Conservation (phyloP, 2,888 invertebrate genomes). For the Lapara coniferarum region DNA sequence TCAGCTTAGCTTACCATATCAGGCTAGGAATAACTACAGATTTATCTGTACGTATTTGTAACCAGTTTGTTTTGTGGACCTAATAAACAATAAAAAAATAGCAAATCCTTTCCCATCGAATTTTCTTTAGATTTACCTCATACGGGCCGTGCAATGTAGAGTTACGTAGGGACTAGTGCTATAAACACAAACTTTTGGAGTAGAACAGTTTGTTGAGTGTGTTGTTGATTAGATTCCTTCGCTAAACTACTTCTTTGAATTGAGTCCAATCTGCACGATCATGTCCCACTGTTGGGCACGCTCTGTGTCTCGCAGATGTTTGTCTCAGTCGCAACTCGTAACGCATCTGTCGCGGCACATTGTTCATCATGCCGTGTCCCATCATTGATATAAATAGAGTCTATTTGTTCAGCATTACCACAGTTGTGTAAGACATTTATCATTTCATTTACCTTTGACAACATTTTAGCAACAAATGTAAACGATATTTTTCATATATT, state of each 20-base stretch:
- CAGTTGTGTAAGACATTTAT: slow-evolving; percentile 13
- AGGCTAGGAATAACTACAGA: background rate
- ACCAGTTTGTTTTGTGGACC: too few relatives aligned
- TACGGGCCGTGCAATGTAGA: too few relatives aligned
- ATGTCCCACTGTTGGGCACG: background rate
- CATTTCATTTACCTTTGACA: slow-evolving; percentile 13
- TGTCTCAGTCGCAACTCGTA: background rate
- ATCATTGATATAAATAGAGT: slow-evolving; percentile 8
- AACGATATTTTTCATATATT: background rate
- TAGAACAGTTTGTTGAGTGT: too few relatives aligned
- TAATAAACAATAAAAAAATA: too few relatives aligned
- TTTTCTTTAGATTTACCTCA: background rate
- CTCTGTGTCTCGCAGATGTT: slow-evolving; percentile 8
- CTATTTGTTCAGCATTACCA: slow-evolving; percentile 14
- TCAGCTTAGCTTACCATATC: background rate
- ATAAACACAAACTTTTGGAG: too few relatives aligned
- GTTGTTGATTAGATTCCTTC: too few relatives aligned
- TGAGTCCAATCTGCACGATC: background rate
- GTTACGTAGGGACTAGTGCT: too few relatives aligned
- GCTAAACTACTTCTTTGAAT: too few relatives aligned
- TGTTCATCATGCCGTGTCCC: slow-evolving; percentile 13
- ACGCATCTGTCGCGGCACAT: slow-evolving; percentile 17
- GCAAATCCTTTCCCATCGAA: background rate
- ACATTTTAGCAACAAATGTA: background rate
- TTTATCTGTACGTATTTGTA: too few relatives aligned